Conservation (phyloP, 2,797 vertebrate species). For the Myotis pilosus region DNA sequence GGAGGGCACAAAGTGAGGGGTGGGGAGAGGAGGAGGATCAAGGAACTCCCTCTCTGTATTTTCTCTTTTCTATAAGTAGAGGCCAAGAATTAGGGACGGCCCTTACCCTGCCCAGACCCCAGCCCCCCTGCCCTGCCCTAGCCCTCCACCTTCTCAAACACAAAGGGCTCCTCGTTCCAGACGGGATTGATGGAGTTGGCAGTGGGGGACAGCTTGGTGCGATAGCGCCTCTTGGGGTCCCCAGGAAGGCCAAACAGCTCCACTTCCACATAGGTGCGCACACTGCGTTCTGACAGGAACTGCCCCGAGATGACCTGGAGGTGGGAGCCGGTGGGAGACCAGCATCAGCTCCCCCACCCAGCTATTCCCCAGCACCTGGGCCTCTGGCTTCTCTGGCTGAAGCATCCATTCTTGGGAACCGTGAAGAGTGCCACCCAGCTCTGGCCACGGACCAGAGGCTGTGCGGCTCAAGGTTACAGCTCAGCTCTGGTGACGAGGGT, state of each 20-base stretch:
- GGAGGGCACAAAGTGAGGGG: background rate
- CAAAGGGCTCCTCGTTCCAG: slow-evolving; percentile 97
- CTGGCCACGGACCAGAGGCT: background rate
- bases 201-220: slow-evolving; percentile 91
- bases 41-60: background rate
- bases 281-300: slow-evolving; percentile 94
- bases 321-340: background rate
- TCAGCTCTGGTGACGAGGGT: background rate
- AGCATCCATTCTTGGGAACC: background rate
- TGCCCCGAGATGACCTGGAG: slow-evolving; percentile 95
- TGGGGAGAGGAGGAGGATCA: background rate
- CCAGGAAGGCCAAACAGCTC: slow-evolving; percentile 95
- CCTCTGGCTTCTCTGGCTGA: background rate
- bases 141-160: slow-evolving; percentile 94
- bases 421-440: background rate
- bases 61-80: background rate
- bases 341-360: background rate
- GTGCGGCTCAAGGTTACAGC: background rate
- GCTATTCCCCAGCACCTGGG: background rate
- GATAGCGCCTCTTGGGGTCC: slow-evolving; percentile 95
- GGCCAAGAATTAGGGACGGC: background rate
- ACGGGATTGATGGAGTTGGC: slow-evolving; percentile 96
- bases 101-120: background rate
- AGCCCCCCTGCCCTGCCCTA: too few relatives aligned
- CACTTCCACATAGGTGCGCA: slow-evolving; percentile 94